Percentiles rank a stretch among this genome's conserved stretches.
These are phyloP conservation scores for Pangasius krempfi DNA, from an alignment of 2,797 vertebrate genomes.

Conservation along the genomic window DNA sequence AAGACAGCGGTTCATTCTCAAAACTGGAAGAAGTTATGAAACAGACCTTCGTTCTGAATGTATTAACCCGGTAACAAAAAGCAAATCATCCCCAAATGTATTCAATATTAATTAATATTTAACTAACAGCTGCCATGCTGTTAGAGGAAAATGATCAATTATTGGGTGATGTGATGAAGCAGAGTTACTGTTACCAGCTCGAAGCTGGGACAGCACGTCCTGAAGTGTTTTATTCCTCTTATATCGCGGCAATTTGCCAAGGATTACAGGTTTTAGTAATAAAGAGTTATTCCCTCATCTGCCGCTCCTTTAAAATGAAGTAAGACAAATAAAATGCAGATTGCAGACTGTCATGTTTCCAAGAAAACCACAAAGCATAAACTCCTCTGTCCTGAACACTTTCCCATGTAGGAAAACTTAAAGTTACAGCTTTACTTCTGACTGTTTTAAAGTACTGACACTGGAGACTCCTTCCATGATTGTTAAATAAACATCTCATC, in stretches of 20 bases:
- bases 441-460: too few relatives aligned
- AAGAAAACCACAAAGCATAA: too few relatives aligned
- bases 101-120: neutral
- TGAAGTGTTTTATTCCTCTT: neutral
- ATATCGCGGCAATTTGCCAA: neutral
- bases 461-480: too few relatives aligned
- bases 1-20: neutral
- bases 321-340: too few relatives aligned
- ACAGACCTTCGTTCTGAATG: neutral
- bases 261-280: neutral
- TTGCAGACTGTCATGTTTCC: too few relatives aligned
- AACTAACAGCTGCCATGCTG: neutral
- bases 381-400: too few relatives aligned
- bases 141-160: neutral
- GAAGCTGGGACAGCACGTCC: too few relatives aligned
- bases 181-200: neutral
- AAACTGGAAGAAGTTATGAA: neutral
- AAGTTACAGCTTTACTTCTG: too few relatives aligned
- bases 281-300: neutral
- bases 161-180: neutral
- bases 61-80: neutral
- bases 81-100: neutral
- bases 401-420: too few relatives aligned
- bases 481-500: too few relatives aligned
- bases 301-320: too few relatives aligned